Percentiles rank a stretch among this genome's conserved stretches.
phyloP scores from a whole-genome alignment of 2,113 vertebrate species.

The Thermophis baileyi region DNA sequence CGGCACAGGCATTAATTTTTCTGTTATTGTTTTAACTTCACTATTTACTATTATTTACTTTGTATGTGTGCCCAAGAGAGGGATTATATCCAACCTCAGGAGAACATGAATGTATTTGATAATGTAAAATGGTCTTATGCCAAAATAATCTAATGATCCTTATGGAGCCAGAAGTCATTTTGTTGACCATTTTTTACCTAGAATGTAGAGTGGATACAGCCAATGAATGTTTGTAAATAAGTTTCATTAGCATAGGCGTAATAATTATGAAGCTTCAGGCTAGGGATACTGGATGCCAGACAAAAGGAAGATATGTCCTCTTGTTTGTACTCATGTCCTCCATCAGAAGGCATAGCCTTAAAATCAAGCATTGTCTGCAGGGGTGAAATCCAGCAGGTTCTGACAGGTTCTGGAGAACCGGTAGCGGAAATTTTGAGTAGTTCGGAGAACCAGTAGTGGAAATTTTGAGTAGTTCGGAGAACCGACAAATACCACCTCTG shows the following conservation, averaged over 20 bases:
- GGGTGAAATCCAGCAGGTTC: too few relatives aligned
- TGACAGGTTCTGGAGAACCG: too few relatives aligned
- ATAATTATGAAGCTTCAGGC: background rate
- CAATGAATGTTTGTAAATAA: background rate
- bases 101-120: background rate
- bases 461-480: too few relatives aligned
- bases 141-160: background rate
- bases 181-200: background rate
- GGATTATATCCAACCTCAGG: background rate
- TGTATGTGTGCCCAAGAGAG: background rate
- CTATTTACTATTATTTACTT: background rate
- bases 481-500: too few relatives aligned
- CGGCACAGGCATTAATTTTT: background rate
- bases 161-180: background rate
- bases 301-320: background rate
- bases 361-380: background rate
- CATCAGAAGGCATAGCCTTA: background rate
- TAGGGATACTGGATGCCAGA: background rate
- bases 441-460: too few relatives aligned
- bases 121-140: background rate
- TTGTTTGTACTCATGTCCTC: background rate
- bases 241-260: background rate
- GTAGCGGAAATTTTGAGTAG: too few relatives aligned
- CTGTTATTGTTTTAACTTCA: background rate
- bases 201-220: background rate